Evolutionary conservation across 2,888 invertebrate species (phyloP).

Genomic region (Cheilosia soror): DNA sequence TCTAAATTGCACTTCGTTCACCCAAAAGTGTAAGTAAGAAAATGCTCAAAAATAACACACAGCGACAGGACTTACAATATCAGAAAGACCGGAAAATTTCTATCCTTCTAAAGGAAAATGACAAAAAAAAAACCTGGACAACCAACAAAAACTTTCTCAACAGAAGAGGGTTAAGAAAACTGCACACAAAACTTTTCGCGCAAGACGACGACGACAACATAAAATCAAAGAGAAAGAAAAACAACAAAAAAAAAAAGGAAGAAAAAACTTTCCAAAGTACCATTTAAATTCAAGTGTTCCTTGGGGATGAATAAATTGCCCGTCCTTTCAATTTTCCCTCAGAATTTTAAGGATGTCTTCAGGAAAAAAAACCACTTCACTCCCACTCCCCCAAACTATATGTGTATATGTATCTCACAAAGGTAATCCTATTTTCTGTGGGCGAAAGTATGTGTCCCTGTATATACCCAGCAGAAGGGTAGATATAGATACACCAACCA

Average conservation of each 20-base stretch:
- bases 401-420: background rate
- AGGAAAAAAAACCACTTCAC: slow-evolving; percentile 1
- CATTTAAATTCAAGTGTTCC: slow-evolving; percentile 67
- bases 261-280: slow-evolving; percentile 53
- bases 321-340: slow-evolving; percentile 26
- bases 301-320: slow-evolving; percentile 70
- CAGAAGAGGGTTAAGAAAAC: slow-evolving; percentile 32
- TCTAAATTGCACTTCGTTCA: slow-evolving; percentile 6
- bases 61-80: background rate
- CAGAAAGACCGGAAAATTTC: slow-evolving; percentile 55
- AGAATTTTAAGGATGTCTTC: slow-evolving; percentile 25
- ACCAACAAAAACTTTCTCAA: slow-evolving; percentile 10
- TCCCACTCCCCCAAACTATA: background rate
- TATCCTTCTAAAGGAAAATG: slow-evolving; percentile 19
- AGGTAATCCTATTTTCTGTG: slow-evolving; percentile 19
- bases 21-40: slow-evolving; percentile 53
- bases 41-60: slow-evolving; percentile 18
- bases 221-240: slow-evolving; percentile 27
- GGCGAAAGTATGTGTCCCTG: background rate
- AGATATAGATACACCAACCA: background rate
- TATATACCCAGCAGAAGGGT: slow-evolving; percentile 9
- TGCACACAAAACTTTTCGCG: slow-evolving; percentile 43
- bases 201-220: slow-evolving; percentile 21
- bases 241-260: background rate
- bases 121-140: background rate